Conservation (phyloP, 1,140 invertebrate genomes). For the Idris sp. region DNA sequence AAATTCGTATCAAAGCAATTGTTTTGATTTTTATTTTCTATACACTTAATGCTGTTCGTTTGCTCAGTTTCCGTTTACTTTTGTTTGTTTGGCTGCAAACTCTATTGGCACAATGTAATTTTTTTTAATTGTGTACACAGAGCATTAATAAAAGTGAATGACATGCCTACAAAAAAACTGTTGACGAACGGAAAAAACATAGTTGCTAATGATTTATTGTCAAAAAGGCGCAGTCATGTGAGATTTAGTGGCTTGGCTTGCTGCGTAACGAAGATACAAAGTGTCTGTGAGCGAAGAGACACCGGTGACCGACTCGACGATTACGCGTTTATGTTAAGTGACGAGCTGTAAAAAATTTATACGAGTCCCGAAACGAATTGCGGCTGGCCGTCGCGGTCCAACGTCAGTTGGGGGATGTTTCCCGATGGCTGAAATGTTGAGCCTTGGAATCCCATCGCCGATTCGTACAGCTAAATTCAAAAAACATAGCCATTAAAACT, state of each 20-base stretch:
- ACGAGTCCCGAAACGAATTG: constrained; percentile 85
- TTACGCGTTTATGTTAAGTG: constrained; percentile 54
- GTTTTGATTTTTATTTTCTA: constrained; percentile 9
- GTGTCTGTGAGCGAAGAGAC: constrained; percentile 52
- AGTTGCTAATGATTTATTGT: constrained; percentile 73
- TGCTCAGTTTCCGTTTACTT: background rate
- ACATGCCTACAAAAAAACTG: too few species aligned
- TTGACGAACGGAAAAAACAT: constrained; percentile 65
- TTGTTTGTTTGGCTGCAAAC: constrained; percentile 4
- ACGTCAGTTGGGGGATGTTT: constrained; percentile 77
- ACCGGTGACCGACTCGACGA: constrained; percentile 53
- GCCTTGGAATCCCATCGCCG: constrained; percentile 83
- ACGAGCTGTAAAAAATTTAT: constrained; percentile 74
- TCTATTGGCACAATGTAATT: background rate
- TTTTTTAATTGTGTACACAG: too few species aligned
- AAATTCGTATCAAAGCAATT: background rate
- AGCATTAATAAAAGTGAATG: too few species aligned
- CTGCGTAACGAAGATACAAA: constrained; percentile 50
- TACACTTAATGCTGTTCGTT: constrained; percentile 16
- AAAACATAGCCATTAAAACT: too few species aligned
- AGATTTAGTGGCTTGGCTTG: constrained; percentile 47
- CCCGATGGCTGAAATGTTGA: constrained; percentile 84
- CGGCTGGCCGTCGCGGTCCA: constrained; percentile 83
- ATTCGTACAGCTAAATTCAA: constrained; percentile 83
- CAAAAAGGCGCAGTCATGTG: constrained; percentile 70